Evolutionary conservation across 1,140 invertebrate genomes (phyloP).

Genomic region (Daktulosphaira vitifoliae): DNA sequence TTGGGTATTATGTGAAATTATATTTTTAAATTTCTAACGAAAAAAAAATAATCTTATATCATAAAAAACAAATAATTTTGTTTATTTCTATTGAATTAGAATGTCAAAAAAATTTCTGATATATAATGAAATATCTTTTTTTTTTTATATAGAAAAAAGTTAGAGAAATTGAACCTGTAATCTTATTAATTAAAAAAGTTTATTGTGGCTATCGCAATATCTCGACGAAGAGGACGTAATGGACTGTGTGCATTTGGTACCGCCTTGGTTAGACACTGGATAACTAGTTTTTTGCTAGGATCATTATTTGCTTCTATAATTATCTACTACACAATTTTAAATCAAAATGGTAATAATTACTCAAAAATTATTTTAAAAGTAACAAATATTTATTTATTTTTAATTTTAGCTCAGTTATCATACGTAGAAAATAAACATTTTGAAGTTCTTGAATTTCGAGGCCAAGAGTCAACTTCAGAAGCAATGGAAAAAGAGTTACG

Average conservation of each 20-base stretch:
- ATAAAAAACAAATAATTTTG: too few relatives aligned
- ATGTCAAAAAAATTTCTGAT: too few relatives aligned
- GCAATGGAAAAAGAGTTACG: constrained; percentile 51
- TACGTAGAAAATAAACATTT: not conserved
- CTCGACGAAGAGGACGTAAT: constrained; percentile 40
- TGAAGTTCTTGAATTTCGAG: not conserved
- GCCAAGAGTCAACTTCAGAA: constrained; percentile 26
- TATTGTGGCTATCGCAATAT: constrained; percentile 36
- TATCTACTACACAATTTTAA: constrained; percentile 40
- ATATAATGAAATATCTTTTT: too few relatives aligned
- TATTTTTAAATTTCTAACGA: too few relatives aligned
- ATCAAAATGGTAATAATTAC: constrained; percentile 38
- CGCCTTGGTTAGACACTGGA: constrained; percentile 41
- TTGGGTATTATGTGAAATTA: too few relatives aligned
- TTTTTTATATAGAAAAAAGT: too few relatives aligned
- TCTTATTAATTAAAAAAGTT: too few relatives aligned
- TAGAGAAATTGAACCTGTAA: too few relatives aligned
- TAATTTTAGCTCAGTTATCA: not conserved
- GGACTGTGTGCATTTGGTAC: constrained; percentile 35
- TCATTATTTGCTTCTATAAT: constrained; percentile 38
- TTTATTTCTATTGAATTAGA: too few relatives aligned
- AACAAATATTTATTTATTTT: not conserved
- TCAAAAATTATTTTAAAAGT: too few relatives aligned
- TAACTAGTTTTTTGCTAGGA: constrained; percentile 41
- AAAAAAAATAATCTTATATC: too few relatives aligned